Conservation (phyloP, 2,113 vertebrate genomes). For the Montifringilla adamsi region DNA sequence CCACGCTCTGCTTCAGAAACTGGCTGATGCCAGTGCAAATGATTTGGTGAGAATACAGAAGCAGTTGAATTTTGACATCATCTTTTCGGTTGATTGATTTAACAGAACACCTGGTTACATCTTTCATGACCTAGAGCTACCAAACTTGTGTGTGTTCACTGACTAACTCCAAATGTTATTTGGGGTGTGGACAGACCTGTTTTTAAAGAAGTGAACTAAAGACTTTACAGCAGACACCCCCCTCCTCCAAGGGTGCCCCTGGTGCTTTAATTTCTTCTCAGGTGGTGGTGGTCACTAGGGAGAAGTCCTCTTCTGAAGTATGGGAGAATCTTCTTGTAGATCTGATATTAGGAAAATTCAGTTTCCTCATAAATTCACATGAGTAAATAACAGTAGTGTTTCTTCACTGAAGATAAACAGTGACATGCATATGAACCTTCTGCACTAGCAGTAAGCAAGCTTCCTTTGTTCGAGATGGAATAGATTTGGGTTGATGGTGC, state of each 20-base stretch:
- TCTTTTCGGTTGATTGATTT: background rate
- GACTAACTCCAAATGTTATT: background rate
- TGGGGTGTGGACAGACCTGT: background rate
- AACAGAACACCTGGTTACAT: background rate
- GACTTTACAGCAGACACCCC: background rate
- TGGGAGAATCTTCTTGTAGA: background rate
- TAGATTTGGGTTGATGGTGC: background rate
- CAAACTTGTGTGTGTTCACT: background rate
- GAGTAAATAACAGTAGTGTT: background rate
- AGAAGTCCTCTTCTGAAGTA: background rate
- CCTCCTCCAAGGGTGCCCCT: background rate
- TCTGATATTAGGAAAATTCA: background rate
- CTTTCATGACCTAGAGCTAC: background rate
- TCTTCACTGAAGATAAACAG: background rate
- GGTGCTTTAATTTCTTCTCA: background rate
- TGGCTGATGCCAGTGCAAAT: background rate
- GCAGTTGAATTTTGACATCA: background rate
- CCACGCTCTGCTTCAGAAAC: slow-evolving; percentile 8
- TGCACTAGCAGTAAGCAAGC: background rate
- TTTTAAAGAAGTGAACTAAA: background rate
- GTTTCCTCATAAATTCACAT: background rate
- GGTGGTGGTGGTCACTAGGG: background rate
- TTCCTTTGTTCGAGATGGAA: background rate
- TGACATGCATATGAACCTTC: background rate
- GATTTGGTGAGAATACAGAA: background rate